A percentile compares a stretch with the other conserved stretches of the same genome.
Evolutionary conservation across 2,888 invertebrate species (phyloP).

Genomic region (Serrognathus titanus): DNA sequence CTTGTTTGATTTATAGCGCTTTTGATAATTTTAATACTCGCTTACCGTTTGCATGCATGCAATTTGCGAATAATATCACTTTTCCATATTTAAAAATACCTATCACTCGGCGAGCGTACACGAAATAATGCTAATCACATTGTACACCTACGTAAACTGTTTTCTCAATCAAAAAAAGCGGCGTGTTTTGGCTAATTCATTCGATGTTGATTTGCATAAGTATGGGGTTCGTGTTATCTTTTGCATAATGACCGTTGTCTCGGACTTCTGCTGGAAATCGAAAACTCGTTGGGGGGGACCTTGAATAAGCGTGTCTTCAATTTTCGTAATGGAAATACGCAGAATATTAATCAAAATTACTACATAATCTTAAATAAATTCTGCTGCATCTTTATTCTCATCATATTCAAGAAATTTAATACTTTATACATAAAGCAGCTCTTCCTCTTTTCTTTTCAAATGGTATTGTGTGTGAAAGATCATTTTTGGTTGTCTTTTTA

Average conservation of each 20-base stretch:
- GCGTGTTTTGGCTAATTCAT: conserved; percentile 19
- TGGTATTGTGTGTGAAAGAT: too few species aligned
- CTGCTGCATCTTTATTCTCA: too few species aligned
- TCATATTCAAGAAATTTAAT: too few species aligned
- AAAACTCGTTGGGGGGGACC: background rate
- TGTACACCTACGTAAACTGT: too few species aligned
- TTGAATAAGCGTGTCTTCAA: conserved; percentile 2
- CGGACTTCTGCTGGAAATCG: background rate
- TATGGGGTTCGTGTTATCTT: conserved; percentile 18
- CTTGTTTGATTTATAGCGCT: background rate
- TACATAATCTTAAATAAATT: too few species aligned
- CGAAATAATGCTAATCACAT: too few species aligned
- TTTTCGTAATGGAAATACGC: background rate
- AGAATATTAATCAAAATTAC: background rate
- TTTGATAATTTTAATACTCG: conserved; percentile 6
- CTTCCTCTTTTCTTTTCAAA: too few species aligned
- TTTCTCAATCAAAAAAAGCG: background rate
- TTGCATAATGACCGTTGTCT: conserved; percentile 15
- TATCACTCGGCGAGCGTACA: too few species aligned
- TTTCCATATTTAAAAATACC: too few species aligned
- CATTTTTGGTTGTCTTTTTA: too few species aligned
- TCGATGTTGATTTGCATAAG: conserved; percentile 25
- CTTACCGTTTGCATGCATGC: conserved; percentile 17
- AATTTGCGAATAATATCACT: background rate
- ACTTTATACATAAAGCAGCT: too few species aligned